A percentile compares a stretch with the other conserved stretches of the same genome.
Evolutionary conservation across 30 jellyfish, hydroid and myxozoan genomes (phyloP).

Genomic region (Sanderia malayensis): DNA sequence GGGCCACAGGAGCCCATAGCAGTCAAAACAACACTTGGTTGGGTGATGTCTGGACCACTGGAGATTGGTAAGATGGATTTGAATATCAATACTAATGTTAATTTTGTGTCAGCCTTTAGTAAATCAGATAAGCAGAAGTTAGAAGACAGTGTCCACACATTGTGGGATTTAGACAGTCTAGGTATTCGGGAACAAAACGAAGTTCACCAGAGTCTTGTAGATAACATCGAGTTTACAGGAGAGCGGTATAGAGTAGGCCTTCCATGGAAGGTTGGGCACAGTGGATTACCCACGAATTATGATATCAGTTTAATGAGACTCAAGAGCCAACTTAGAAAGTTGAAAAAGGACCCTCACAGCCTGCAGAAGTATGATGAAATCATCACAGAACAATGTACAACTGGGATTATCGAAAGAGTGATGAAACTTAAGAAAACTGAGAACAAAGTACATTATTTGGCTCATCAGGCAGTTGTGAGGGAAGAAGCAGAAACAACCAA

Average conservation of each 20-base stretch:
- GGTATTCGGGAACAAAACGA: slow-evolving; percentile 11
- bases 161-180: slow-evolving; percentile 52
- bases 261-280: slow-evolving; percentile 12
- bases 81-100: not conserved
- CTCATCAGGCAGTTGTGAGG: slow-evolving; percentile 6
- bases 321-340: not conserved
- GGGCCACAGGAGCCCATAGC: slow-evolving; percentile 9
- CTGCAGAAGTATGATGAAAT: not conserved
- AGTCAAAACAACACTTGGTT: not conserved
- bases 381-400: not conserved
- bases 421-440: not conserved
- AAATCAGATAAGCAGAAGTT: not conserved
- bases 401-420: not conserved
- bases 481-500: not conserved
- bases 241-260: slow-evolving; percentile 4
- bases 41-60: not conserved
- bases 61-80: not conserved
- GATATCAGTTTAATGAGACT: not conserved
- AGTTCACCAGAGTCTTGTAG: not conserved
- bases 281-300: not conserved
- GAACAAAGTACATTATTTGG: slow-evolving; percentile 1
- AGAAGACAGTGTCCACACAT: not conserved
- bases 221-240: not conserved
- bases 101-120: not conserved
- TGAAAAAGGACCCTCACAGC: not conserved